Evolutionary conservation across 2,113 vertebrate genomes (phyloP), one percentile per base, ranked within the genome.

Genomic region (Girardinichthys multiradiatus): DNA sequence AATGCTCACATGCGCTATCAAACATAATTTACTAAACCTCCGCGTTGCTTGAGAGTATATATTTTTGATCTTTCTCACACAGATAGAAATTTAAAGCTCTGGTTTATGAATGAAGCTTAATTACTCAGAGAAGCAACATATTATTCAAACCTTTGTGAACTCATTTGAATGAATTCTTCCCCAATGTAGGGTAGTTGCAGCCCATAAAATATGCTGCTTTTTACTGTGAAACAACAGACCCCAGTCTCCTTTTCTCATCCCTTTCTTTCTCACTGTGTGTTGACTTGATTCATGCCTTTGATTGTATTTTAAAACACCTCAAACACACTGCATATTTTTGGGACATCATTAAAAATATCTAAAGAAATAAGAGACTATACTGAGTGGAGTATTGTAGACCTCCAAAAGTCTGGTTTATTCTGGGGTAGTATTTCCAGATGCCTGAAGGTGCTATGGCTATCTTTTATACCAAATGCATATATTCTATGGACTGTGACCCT

Each of bases 201-300:
- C 13, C n/a, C 28, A 54, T 27, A 33, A 8, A 64, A 17, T 24
- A 0, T 30, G 15, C 37, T 26, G 51, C 39, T 66, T 81, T 68
- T 64, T 58, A 66, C 72, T 81, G 63, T 72, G 73, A 79, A 86
- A 65, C 35, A 77, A 75, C 57, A 70, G 58, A 3, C 48, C 35
- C 30, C 39, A 51, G 35, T 1, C 67, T 68, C 30, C 51, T 35
- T 81, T 69, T 74, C 71, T 72, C 70, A 58, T 67, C 5, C 42
- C 42, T 19, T 45, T 45, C 6, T 45, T 45, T 17, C 42, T 45
- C 42, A 45, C 5, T 1, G 42, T 45, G 4, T 45, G n/a, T n/a
- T n/a, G n/a, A n/a, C n/a, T n/a, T n/a, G n/a, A n/a, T n/a, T n/a
- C n/a, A n/a, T n/a, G n/a, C n/a, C n/a, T n/a, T 3, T 17, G 39